These are phyloP conservation scores for Lycodopsis pacificus DNA, from an alignment of 2,797 vertebrate species.

Conservation along the genomic window DNA sequence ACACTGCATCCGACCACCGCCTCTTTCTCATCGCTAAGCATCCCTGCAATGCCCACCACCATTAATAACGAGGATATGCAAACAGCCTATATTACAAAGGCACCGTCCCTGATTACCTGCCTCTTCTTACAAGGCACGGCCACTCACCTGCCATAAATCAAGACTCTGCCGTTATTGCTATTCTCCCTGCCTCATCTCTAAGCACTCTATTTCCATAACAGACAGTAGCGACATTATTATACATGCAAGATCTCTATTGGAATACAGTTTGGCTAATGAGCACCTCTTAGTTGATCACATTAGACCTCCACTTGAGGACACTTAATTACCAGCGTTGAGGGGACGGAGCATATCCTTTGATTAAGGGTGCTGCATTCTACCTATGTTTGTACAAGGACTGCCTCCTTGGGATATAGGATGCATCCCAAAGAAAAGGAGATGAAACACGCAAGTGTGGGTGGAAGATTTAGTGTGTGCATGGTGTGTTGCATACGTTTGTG, in stretches of 20 bases:
- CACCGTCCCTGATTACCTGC: conserved; percentile 70
- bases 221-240: conserved; percentile 75
- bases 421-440: conserved; percentile 25
- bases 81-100: conserved; percentile 72
- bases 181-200: conserved; percentile 66
- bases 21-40: conserved; percentile 49
- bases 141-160: conserved; percentile 80
- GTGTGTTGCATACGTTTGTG: conserved; percentile 49
- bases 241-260: conserved; percentile 77
- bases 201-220: conserved; percentile 69
- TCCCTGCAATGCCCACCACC: conserved; percentile 40
- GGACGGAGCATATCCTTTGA: conserved; percentile 75
- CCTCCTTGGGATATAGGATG: conserved; percentile 42
- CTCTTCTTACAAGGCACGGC: conserved; percentile 70
- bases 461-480: conserved; percentile 32
- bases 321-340: conserved; percentile 82
- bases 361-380: conserved; percentile 75
- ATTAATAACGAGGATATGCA: conserved; percentile 70
- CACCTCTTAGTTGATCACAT: conserved; percentile 84
- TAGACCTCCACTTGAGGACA: conserved; percentile 84
- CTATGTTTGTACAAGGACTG: conserved; percentile 68
- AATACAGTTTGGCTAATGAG: conserved; percentile 85
- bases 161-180: conserved; percentile 58
- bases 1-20: conserved; percentile 15
- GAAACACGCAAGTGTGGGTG: conserved; percentile 42